A percentile compares a stretch with the other conserved stretches of the same genome.
phyloP scores from a whole-genome alignment of 92 coral and sea anemone genomes.

The Actinernus sp. region DNA sequence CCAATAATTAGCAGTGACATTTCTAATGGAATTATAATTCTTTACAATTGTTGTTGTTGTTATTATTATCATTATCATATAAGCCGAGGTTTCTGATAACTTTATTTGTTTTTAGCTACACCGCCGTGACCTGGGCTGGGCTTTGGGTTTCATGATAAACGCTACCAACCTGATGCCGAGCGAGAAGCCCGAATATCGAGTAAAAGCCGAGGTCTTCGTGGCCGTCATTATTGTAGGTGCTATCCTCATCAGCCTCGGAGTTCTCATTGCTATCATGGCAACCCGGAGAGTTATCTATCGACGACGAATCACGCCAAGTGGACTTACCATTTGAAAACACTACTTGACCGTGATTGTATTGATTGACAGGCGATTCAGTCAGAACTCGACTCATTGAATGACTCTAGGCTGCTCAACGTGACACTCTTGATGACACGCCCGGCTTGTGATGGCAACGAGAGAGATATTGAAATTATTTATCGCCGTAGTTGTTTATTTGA shows the following conservation, averaged over 20 bases:
- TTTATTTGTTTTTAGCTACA: conserved; percentile 65
- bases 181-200: conserved; percentile 55
- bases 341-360: not conserved
- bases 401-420: too few relatives aligned
- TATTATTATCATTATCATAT: too few relatives aligned
- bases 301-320: conserved; percentile 18
- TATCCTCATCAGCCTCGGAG: conserved; percentile 72
- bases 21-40: too few relatives aligned
- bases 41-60: too few relatives aligned
- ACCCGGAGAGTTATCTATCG: conserved; percentile 47
- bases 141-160: conserved; percentile 97
- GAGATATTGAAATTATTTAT: too few relatives aligned
- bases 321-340: conserved; percentile 27
- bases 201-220: conserved; percentile 61
- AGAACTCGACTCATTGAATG: too few relatives aligned
- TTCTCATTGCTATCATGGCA: conserved; percentile 29
- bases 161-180: conserved; percentile 89
- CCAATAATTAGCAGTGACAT: too few relatives aligned
- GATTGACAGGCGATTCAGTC: too few relatives aligned
- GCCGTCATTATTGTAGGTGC: conserved; percentile 87
- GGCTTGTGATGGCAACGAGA: too few relatives aligned
- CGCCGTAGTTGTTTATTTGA: too few relatives aligned
- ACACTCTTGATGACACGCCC: too few relatives aligned
- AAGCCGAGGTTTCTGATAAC: too few relatives aligned
- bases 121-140: conserved; percentile 85